These are phyloP conservation scores for Camarhynchus parvulus DNA, from an alignment of 2,113 vertebrate genomes.

Conservation along the genomic window DNA sequence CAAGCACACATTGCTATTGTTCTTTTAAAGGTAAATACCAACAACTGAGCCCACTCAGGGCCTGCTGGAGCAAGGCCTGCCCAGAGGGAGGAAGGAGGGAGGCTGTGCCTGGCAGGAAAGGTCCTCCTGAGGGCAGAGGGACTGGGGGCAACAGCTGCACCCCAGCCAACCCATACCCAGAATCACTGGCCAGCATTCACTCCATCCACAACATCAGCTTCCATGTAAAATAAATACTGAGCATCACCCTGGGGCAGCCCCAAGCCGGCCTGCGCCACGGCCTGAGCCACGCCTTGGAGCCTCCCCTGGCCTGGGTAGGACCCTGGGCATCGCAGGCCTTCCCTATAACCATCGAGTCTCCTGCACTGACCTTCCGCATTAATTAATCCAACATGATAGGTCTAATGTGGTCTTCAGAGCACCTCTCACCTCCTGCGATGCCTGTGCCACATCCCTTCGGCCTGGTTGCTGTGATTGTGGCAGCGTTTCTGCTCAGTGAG, in stretches of 20 bases:
- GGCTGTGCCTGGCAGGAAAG: neutral
- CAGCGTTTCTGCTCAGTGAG: neutral
- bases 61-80: neutral
- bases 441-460: neutral
- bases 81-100: neutral
- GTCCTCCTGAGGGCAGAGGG: neutral
- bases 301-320: neutral
- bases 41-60: fast-evolving
- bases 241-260: fast-evolving
- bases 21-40: neutral
- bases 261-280: neutral
- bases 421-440: neutral
- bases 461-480: neutral
- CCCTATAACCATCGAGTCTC: neutral
- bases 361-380: neutral
- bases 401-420: neutral
- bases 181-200: fast-evolving
- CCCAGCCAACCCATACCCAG: fast-evolving
- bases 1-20: fast-evolving
- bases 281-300: fast-evolving
- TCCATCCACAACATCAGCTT: neutral
- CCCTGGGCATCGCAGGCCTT: neutral
- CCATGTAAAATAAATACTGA: neutral
- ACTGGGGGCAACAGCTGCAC: neutral
- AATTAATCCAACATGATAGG: neutral